Percentiles rank a stretch among this genome's conserved stretches.
These are phyloP conservation scores for Cyphotilapia sp. DNA, from an alignment of 2,113 vertebrate species.

Conservation along the genomic window DNA sequence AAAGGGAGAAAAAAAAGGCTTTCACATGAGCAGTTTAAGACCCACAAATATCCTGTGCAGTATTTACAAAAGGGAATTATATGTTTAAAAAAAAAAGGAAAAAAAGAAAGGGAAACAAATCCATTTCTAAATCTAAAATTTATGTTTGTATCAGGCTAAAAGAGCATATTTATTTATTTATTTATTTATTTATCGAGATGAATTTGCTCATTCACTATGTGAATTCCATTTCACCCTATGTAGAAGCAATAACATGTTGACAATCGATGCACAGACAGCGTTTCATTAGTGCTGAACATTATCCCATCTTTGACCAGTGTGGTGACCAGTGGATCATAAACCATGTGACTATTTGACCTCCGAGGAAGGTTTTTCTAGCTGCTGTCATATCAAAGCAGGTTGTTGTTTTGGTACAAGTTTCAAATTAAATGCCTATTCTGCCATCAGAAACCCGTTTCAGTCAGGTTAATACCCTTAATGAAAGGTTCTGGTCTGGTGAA, in stretches of 20 bases:
- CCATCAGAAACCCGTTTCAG: slow-evolving; percentile 29
- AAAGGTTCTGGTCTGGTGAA: not conserved
- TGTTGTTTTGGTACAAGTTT: slow-evolving; percentile 64
- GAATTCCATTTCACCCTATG: slow-evolving; percentile 53
- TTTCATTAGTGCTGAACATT: slow-evolving; percentile 38
- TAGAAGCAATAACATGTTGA: slow-evolving; percentile 77
- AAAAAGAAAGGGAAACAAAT: not conserved
- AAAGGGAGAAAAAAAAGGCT: slow-evolving; percentile 17
- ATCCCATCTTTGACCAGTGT: slow-evolving; percentile 31
- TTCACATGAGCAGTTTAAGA: slow-evolving; percentile 21
- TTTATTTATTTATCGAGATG: slow-evolving; percentile 24
- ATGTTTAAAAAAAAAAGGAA: not conserved
- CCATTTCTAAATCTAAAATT: slow-evolving; percentile 11
- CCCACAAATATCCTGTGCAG: slow-evolving; percentile 21
- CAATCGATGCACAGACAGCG: slow-evolving; percentile 61
- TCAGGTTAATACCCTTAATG: slow-evolving; percentile 28
- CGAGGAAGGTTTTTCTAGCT: slow-evolving; percentile 22
- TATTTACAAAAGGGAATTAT: slow-evolving; percentile 29
- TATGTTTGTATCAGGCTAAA: slow-evolving; percentile 50
- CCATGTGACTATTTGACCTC: slow-evolving; percentile 38
- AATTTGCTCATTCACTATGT: slow-evolving; percentile 52
- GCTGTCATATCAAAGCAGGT: slow-evolving; percentile 63
- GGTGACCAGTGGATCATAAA: slow-evolving; percentile 46
- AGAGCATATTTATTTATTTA: not conserved
- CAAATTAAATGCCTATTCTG: slow-evolving; percentile 63